Conservation (phyloP, 2,797 vertebrate species). For the Gouania willdenowi region DNA sequence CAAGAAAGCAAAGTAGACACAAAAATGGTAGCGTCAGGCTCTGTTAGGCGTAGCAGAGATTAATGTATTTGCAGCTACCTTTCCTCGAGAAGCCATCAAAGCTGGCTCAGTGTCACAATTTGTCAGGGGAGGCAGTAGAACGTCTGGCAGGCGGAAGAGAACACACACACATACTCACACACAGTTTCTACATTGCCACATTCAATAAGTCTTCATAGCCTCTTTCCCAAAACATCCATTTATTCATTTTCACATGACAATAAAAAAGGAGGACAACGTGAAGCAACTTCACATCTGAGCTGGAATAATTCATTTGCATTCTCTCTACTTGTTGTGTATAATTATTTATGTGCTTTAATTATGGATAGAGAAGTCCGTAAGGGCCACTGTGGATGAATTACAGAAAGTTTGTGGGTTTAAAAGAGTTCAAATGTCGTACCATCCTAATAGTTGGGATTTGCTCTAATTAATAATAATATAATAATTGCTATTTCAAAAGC, state of each 20-base stretch:
- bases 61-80: conserved; percentile 18
- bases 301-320: conserved; percentile 62
- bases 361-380: conserved; percentile 47
- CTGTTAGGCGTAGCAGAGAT: conserved; percentile 1
- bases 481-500: conserved; percentile 12
- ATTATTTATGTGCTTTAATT: conserved; percentile 65
- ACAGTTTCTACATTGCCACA: conserved; percentile 5
- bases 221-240: conserved; percentile 40
- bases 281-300: conserved; percentile 49
- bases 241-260: conserved; percentile 57
- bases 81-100: conserved; percentile 22
- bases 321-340: conserved; percentile 52
- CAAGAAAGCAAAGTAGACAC: not conserved
- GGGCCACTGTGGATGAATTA: conserved; percentile 29
- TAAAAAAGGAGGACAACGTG: conserved; percentile 48
- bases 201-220: conserved; percentile 19
- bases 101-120: conserved; percentile 3
- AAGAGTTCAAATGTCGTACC: conserved; percentile 19
- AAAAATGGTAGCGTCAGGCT: not conserved
- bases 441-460: conserved; percentile 27
- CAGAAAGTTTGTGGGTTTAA: conserved; percentile 36
- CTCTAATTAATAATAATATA: conserved; percentile 31
- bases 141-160: conserved; percentile 15
- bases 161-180: conserved; percentile 5
- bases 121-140: conserved; percentile 14